A percentile compares a stretch with the other conserved stretches of the same genome.
phyloP scores from a whole-genome alignment of 64 coral and sea anemone species.

The Hydrozoanthus tunicans region DNA sequence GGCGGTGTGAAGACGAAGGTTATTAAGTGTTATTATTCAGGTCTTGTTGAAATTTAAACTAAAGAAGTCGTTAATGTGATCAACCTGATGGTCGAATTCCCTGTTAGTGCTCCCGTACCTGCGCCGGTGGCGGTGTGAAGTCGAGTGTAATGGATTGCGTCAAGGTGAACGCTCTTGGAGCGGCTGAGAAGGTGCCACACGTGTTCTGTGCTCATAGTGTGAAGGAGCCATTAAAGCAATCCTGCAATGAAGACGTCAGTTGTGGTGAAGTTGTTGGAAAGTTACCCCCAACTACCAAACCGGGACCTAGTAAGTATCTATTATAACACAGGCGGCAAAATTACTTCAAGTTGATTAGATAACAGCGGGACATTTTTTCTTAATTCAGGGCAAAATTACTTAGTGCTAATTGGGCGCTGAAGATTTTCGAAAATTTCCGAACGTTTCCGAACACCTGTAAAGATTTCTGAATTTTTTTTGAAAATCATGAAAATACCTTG shows the following conservation, averaged over 20 bases:
- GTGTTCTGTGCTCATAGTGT: not conserved
- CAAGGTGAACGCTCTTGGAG: not conserved
- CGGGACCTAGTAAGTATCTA: conserved; percentile 15
- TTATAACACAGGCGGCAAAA: not conserved
- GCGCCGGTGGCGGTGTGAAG: conserved; percentile 13
- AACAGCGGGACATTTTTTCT: too few relatives aligned
- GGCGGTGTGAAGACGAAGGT: conserved; percentile 7
- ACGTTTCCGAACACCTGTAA: too few relatives aligned
- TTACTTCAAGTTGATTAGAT: too few relatives aligned
- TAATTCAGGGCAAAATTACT: too few relatives aligned
- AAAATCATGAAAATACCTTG: too few relatives aligned
- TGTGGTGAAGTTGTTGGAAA: conserved; percentile 27
- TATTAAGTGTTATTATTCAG: not conserved
- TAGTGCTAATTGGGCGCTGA: too few relatives aligned
- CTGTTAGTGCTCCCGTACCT: conserved; percentile 26
- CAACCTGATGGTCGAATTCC: not conserved
- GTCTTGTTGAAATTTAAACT: too few relatives aligned
- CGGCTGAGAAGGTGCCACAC: not conserved
- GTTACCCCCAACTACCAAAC: conserved; percentile 7
- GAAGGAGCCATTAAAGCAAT: conserved; percentile 11
- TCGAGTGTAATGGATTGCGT: conserved; percentile 7
- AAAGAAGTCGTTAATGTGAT: too few relatives aligned
- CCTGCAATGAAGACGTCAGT: conserved; percentile 29
- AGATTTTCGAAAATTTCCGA: too few relatives aligned
- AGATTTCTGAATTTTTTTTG: too few relatives aligned